Percentiles rank a stretch among this genome's conserved stretches.
Evolutionary conservation across 2,113 vertebrate species (phyloP).

Genomic region (Boulengeromyrus knoepffleri): DNA sequence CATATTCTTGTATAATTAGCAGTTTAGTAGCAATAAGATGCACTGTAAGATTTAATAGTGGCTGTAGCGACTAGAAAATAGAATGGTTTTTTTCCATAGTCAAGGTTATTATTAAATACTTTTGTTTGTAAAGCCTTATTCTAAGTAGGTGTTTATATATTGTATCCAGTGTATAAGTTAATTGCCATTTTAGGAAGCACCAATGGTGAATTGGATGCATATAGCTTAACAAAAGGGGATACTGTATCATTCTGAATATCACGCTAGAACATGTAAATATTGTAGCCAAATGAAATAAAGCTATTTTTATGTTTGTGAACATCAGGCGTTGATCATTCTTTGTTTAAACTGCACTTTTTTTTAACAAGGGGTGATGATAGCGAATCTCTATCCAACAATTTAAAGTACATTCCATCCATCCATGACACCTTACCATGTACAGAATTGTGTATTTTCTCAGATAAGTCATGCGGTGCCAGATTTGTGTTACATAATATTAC

Average conservation of each 20-base stretch:
- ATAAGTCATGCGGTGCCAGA: background rate
- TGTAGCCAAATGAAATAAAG: constrained; percentile 18
- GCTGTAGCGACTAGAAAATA: constrained; percentile 7
- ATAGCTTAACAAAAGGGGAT: background rate
- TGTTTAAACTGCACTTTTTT: background rate
- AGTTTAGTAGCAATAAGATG: background rate
- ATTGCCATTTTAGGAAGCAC: background rate
- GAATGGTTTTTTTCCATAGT: background rate
- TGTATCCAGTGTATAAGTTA: background rate
- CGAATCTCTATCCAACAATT: background rate
- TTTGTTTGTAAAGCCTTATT: background rate
- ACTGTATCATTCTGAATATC: background rate
- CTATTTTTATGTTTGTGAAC: constrained; percentile 18
- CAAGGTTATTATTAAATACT: constrained; percentile 6
- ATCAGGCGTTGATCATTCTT: background rate
- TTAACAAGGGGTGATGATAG: background rate
- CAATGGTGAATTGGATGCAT: background rate
- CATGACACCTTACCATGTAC: background rate
- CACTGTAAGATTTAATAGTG: constrained; percentile 11
- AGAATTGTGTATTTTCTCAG: background rate
- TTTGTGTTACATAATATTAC: constrained; percentile 6
- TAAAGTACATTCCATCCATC: background rate
- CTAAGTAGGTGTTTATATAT: background rate
- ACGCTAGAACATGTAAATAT: constrained; percentile 16
- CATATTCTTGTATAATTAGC: constrained; percentile 1